Evolutionary conservation across 2,888 invertebrate genomes (phyloP).

Genomic region (Sesamia inferens): DNA sequence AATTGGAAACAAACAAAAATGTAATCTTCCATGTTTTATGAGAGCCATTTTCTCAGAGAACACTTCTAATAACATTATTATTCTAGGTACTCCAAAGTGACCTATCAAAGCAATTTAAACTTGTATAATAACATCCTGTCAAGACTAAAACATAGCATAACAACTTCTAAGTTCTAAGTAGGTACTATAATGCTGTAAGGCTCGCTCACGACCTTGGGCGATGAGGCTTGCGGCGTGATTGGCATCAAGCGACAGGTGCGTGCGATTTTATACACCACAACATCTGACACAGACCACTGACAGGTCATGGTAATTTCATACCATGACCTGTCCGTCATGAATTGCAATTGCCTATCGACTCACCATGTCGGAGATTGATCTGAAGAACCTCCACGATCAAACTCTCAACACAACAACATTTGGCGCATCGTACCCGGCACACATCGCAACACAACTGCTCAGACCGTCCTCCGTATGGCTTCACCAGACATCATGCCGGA

Average conservation of each 20-base stretch:
- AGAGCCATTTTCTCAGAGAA: neutral
- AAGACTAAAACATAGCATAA: conserved; percentile 33
- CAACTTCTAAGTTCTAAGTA: conserved; percentile 27
- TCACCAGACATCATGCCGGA: no score
- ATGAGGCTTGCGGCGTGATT: neutral
- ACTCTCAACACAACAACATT: no score
- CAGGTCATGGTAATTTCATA: no score
- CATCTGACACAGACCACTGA: no score
- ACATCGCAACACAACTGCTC: no score
- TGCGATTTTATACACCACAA: no score
- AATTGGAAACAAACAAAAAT: neutral
- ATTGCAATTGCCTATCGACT: no score
- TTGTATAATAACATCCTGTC: conserved; percentile 25
- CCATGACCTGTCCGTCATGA: neutral
- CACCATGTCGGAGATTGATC: no score
- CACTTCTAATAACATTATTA: neutral
- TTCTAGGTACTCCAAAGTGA: conserved; percentile 1
- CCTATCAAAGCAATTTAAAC: conserved; percentile 20
- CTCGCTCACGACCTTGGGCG: neutral
- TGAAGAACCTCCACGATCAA: no score
- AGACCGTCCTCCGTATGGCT: no score
- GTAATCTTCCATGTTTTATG: neutral
- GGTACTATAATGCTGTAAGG: conserved; percentile 11
- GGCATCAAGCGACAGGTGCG: neutral
- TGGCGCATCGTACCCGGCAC: no score